phyloP scores from a whole-genome alignment of 2,113 vertebrate genomes.

The Sardina pilchardus region DNA sequence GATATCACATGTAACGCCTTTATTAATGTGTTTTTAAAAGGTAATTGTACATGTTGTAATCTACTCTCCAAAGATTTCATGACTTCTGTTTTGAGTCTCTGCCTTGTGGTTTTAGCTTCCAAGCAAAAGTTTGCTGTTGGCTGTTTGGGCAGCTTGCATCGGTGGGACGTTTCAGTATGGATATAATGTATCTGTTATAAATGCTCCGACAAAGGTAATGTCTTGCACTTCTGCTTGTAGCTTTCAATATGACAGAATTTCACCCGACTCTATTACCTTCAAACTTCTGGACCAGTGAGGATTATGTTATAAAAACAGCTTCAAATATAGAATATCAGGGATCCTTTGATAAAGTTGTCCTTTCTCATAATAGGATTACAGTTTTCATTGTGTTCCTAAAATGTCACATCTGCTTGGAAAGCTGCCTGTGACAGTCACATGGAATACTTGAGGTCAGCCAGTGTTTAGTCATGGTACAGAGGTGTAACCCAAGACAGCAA shows the following conservation, averaged over 20 bases:
- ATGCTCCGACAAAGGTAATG: slow-evolving; percentile 77
- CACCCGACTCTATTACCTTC: background rate
- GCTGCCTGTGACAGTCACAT: background rate
- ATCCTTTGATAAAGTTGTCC: background rate
- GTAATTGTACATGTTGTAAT: background rate
- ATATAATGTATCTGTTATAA: slow-evolving; percentile 88
- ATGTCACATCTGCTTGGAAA: background rate
- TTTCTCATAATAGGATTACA: background rate
- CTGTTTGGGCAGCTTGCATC: slow-evolving; percentile 79
- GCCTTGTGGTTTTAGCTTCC: slow-evolving; percentile 68
- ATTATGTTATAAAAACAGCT: background rate
- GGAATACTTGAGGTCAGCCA: background rate
- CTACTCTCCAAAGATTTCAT: background rate
- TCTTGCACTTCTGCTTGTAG: background rate
- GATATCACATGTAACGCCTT: too few species aligned
- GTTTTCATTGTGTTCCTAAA: background rate
- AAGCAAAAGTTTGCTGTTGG: slow-evolving; percentile 72
- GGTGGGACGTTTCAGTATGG: slow-evolving; percentile 90
- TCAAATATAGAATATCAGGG: background rate
- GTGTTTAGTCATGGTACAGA: background rate
- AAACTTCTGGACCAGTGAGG: too few species aligned
- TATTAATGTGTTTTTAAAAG: too few species aligned
- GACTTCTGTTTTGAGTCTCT: background rate
- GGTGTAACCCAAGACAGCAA: background rate
- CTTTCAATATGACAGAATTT: background rate